Conservation (phyloP, 2,797 vertebrate species). For the Lemur catta region DNA sequence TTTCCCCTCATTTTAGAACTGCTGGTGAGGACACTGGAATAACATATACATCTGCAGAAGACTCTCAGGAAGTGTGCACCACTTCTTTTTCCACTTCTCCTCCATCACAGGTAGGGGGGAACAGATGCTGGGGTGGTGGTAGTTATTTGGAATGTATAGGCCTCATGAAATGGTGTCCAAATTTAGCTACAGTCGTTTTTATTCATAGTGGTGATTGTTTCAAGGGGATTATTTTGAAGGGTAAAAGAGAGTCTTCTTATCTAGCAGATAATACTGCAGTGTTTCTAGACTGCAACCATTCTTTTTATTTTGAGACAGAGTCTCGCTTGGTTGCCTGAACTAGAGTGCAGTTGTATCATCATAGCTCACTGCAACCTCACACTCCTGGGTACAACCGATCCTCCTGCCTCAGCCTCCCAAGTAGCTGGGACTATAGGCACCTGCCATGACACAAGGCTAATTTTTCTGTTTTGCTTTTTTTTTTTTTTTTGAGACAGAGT, state of each 20-base stretch:
- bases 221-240: not conserved
- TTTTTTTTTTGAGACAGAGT: no score
- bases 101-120: slow-evolving; percentile 93
- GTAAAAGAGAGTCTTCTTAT: not conserved
- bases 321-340: no score
- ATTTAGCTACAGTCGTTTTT: not conserved
- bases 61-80: slow-evolving; percentile 98
- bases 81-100: slow-evolving; percentile 99
- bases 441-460: no score
- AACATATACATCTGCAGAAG: slow-evolving; percentile 91
- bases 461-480: no score
- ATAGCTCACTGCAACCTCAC: no score
- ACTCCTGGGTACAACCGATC: no score
- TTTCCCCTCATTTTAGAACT: slow-evolving; percentile 83
- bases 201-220: not conserved
- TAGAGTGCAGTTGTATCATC: no score
- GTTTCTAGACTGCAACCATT: not conserved
- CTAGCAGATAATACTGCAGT: not conserved
- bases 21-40: slow-evolving; percentile 90
- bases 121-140: not conserved
- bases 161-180: not conserved
- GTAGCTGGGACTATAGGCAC: no score
- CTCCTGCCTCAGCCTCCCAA: no score
- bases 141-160: not conserved
- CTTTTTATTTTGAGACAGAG: not conserved